Percentiles rank a stretch among this genome's conserved stretches.
These are phyloP conservation scores for Bombus balteatus DNA, from an alignment of 1,140 invertebrate genomes.

Conservation along the genomic window DNA sequence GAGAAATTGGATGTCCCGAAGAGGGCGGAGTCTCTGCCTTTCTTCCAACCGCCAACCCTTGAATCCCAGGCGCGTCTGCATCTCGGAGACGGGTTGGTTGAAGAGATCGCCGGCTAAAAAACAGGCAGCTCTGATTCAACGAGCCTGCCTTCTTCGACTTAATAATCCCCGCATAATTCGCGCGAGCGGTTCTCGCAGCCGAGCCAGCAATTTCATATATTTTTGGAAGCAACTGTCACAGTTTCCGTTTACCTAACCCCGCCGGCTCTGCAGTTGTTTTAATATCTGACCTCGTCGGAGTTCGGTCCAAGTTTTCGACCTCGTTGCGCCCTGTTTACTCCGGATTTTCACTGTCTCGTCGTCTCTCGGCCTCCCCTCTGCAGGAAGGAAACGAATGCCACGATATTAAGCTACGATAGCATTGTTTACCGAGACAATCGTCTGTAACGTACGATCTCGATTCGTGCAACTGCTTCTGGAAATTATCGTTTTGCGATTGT, in stretches of 20 bases:
- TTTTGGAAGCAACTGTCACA: not conserved
- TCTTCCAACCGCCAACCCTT: not conserved
- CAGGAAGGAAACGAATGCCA: not conserved
- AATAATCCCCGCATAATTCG: conserved; percentile 48
- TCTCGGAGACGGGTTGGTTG: not conserved
- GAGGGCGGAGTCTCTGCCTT: not conserved
- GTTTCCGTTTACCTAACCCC: not conserved
- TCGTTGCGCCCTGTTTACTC: conserved; percentile 38
- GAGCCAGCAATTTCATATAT: conserved; percentile 35
- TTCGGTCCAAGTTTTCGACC: conserved; percentile 47
- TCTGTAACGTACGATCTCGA: too few species aligned
- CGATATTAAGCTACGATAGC: not conserved
- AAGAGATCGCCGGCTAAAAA: conserved; percentile 27
- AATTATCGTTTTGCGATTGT: too few species aligned
- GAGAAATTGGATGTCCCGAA: conserved; percentile 68
- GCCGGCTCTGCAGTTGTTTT: conserved; percentile 45
- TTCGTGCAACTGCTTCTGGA: too few species aligned
- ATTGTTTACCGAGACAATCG: too few species aligned
- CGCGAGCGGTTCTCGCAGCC: not conserved
- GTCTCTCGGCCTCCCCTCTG: not conserved
- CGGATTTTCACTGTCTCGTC: not conserved
- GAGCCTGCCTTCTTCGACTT: conserved; percentile 11
- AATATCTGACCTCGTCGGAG: conserved; percentile 63
- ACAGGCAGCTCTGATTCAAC: conserved; percentile 35
- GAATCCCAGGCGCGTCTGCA: not conserved